Conservation (phyloP, 2,888 invertebrate genomes). For the Leptodirus hochenwartii region DNA sequence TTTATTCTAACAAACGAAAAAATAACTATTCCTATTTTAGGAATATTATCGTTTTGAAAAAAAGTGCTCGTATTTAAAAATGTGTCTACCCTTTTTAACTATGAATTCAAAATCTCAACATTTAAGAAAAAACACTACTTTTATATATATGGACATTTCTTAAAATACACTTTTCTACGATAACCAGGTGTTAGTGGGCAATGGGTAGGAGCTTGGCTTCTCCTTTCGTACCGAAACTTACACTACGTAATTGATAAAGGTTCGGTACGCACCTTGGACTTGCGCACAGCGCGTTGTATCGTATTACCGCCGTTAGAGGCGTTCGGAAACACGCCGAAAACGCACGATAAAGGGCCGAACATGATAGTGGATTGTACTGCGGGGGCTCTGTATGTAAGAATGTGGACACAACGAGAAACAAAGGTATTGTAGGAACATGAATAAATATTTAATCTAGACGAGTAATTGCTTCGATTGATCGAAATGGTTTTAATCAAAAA, state of each 20-base stretch:
- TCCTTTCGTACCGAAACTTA: slow-evolving; percentile 46
- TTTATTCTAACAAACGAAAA: too few species aligned
- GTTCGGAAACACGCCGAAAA: slow-evolving; percentile 30
- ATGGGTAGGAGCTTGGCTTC: slow-evolving; percentile 69
- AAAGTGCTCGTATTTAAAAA: too few species aligned
- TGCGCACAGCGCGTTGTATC: slow-evolving; percentile 64
- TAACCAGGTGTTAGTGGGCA: slow-evolving; percentile 52
- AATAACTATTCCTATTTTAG: too few species aligned
- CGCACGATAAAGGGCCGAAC: slow-evolving; percentile 39
- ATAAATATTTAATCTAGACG: slow-evolving; percentile 2
- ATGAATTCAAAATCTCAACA: too few species aligned
- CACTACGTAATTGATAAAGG: slow-evolving; percentile 37
- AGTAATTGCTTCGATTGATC: neutral
- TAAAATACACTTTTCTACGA: too few species aligned
- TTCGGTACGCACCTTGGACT: slow-evolving; percentile 45
- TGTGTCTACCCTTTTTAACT: too few species aligned
- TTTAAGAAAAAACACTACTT: too few species aligned
- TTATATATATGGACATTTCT: too few species aligned
- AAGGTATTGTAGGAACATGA: slow-evolving; percentile 30
- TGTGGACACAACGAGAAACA: slow-evolving; percentile 51
- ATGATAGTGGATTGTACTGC: slow-evolving; percentile 50
- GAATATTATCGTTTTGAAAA: too few species aligned
- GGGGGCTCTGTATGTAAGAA: slow-evolving; percentile 49
- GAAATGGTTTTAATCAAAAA: too few species aligned
- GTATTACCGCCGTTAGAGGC: slow-evolving; percentile 37